These are phyloP conservation scores for Dusona sp. DNA, from an alignment of 2,888 invertebrate genomes.

Conservation along the genomic window DNA sequence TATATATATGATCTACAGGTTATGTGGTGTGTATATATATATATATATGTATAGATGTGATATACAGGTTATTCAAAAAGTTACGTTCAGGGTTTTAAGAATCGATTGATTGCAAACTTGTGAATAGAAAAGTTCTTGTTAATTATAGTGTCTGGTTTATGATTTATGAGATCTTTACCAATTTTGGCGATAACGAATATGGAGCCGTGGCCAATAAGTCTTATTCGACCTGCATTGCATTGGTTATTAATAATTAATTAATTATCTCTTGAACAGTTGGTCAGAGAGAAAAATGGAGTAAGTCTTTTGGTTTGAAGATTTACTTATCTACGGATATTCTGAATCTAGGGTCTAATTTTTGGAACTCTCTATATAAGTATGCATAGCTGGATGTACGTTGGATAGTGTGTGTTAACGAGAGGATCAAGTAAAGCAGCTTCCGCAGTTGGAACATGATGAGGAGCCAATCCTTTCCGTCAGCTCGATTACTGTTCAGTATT, in stretches of 20 bases:
- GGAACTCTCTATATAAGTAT: not conserved
- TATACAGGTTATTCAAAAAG: not conserved
- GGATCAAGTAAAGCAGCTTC: slow-evolving; percentile 54
- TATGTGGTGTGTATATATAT: no score
- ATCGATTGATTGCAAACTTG: not conserved
- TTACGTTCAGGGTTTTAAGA: not conserved
- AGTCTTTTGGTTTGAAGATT: no score
- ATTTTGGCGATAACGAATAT: not conserved
- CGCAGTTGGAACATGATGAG: slow-evolving; percentile 15
- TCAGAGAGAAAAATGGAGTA: no score
- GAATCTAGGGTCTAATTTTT: not conserved
- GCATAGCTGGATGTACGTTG: not conserved
- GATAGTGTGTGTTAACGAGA: slow-evolving; percentile 30
- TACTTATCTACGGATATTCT: not conserved
- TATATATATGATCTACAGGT: no score
- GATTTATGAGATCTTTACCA: not conserved
- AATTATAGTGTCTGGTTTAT: not conserved
- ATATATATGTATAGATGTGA: not conserved
- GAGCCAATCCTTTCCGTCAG: slow-evolving; percentile 29
- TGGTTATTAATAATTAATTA: no score
- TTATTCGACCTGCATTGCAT: no score
- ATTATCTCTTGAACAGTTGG: no score
- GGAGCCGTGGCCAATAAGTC: not conserved
- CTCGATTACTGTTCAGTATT: slow-evolving; percentile 38
- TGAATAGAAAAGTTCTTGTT: not conserved